Evolutionary conservation across 1,140 invertebrate genomes (phyloP), one percentile per base, ranked within the genome.

Genomic region (Lineus longissimus): DNA sequence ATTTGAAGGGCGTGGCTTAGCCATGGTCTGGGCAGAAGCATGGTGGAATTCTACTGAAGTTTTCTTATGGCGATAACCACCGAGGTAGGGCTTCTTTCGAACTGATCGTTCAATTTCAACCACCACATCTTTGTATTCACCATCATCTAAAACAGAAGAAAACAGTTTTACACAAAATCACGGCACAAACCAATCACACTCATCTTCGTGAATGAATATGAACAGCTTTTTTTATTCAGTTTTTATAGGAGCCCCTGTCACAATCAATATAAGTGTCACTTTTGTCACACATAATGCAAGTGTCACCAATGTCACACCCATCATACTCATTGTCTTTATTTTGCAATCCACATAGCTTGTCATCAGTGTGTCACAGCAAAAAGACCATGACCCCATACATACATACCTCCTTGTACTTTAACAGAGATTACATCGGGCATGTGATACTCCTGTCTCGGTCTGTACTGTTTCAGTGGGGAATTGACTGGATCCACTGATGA

Each of bases 381-480:
- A n/a, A n/a, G n/a, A n/a, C n/a, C n/a, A n/a, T n/a, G n/a, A n/a
- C n/a, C n/a, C n/a, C n/a, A n/a, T n/a, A n/a, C n/a, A n/a, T n/a
- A n/a, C n/a, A n/a, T n/a, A 81, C 77, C 76, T 67, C 71, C 71
- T 61, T 70, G 68, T 11, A 81, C 75, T 17, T 75, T 61, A 11
- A 82, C 78, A 55, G 77, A 80, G 27, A 82, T 80, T 22, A 82
- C 78, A 65, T 82, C 80, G 43, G 80, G 79, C 75, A 82, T 80
- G 61, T 77, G 72, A 65, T 79, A 80, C 64, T 81, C 76, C 58
- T 80, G 73, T 45, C 72, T 67, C 9, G 73, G 77, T 29, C 73
- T 66, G 67, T 77, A 82, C 1, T 73, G 62, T 64, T 78, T 79
- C 27, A 82, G 74, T 13, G 81, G 81, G 7, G 71, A 73, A 63